Base-by-base conservation (phyloP, 2,113 vertebrate genomes). In the Misgurnus mizolepis region DNA sequence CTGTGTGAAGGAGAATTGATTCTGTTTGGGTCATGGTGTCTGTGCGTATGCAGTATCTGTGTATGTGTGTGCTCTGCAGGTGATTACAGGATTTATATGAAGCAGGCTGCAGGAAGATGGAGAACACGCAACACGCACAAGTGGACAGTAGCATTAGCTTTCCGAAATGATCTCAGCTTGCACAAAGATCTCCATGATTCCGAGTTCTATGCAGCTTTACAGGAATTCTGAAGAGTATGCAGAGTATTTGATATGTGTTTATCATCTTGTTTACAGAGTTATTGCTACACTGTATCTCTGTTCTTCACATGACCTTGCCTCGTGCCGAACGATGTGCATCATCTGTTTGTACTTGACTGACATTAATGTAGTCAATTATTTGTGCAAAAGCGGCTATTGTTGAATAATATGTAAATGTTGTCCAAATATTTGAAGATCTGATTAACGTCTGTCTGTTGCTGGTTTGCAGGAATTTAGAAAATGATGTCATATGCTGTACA, bases 1-100 rank as follows among this genome's bases (percentile, higher is more conserved):
- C 60, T 66, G 66, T 80, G 67, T 78, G 77, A 84, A 72, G 61
- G 69, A 78, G 75, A 65, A 82, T 60, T 80, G 82, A 84, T 84
- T 80, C 72, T 22, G 71, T 53, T 72, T 81, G 56, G 72, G 53
- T 73, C 60, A 9, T 67, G 7, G 40, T 79, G 58, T 79, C 67
- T 82, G 53, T 76, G 72, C 45, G 56, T 39, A 47, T 73, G 39
- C 15, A 56, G 53, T 34, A 22, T 61, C 8, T 67, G 50, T 27
- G 40, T 71, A 34, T 73, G 40, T 74, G 69, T 80, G 83, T 39
- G 64, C 15, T 58, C 64, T 11, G 45, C 55, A 47, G 45, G 76
- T 61, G 67, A 64, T 85, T 81, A 83, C 61, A 73, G 40, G 61
- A 43, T 45, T 66, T 78, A 80, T 62, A 83, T 80, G 79, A 62